Percentiles rank a stretch among this genome's conserved stretches.
Evolutionary conservation across 1,140 invertebrate genomes (phyloP).

Genomic region (Hylaeus anthracinus): DNA sequence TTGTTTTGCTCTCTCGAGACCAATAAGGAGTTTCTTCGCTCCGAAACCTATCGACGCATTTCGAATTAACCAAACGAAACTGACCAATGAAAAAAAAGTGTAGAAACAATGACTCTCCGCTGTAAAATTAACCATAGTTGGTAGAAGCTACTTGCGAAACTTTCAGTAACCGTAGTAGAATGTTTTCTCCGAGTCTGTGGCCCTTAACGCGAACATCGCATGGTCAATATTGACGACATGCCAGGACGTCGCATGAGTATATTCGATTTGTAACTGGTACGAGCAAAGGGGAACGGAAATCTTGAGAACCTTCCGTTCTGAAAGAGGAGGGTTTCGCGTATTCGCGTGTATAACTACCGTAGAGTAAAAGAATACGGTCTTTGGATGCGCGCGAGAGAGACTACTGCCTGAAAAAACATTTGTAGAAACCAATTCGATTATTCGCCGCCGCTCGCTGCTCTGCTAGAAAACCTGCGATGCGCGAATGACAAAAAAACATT

Average conservation of each 20-base stretch:
- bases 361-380: not conserved
- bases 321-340: not conserved
- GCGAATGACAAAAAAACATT: constrained; percentile 65
- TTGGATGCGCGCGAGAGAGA: not conserved
- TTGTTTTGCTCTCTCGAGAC: no score
- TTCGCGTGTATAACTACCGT: not conserved
- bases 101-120: not conserved
- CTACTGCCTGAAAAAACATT: constrained; percentile 10
- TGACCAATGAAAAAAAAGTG: no score
- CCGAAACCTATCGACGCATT: no score
- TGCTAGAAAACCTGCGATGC: constrained; percentile 59
- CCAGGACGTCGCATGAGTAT: constrained; percentile 4
- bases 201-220: not conserved
- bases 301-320: not conserved
- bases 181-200: not conserved
- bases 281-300: not conserved
- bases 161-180: not conserved
- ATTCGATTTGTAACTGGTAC: not conserved
- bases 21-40: no score
- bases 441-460: constrained; percentile 54
- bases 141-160: not conserved
- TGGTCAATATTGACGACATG: not conserved
- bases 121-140: not conserved
- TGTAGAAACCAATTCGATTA: constrained; percentile 18
- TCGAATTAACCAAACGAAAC: no score